These are phyloP conservation scores for Hemiscyllium ocellatum DNA, from an alignment of 2,113 vertebrate species.

Conservation along the genomic window DNA sequence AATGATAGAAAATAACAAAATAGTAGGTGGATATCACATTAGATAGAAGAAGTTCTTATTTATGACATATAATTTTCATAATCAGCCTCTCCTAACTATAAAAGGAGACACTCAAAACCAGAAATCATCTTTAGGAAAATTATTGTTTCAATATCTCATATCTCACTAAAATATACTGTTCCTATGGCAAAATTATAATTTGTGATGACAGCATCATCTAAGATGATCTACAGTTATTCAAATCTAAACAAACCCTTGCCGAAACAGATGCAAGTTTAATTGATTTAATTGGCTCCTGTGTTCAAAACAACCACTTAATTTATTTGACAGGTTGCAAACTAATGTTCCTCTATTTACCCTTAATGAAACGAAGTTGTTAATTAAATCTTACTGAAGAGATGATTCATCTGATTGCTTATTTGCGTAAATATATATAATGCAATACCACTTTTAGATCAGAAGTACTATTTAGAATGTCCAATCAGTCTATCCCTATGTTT, in stretches of 20 bases:
- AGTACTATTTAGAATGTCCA: neutral
- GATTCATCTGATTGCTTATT: neutral
- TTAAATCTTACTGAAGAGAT: neutral
- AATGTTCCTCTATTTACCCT: neutral
- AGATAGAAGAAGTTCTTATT: neutral
- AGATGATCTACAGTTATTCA: neutral
- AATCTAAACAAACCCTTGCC: neutral
- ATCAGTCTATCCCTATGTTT: neutral
- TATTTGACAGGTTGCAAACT: neutral
- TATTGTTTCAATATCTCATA: neutral
- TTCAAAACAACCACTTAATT: neutral
- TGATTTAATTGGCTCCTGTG: neutral
- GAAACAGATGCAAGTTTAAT: neutral
- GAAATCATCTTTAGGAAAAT: neutral
- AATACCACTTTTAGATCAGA: neutral
- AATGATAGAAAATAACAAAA: neutral
- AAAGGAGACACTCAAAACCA: neutral
- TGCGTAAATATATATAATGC: neutral
- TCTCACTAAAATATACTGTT: neutral
- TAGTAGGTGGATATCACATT: neutral
- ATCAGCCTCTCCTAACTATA: neutral
- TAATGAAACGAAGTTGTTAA: neutral
- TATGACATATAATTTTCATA: neutral
- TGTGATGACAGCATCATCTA: neutral
- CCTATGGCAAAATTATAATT: neutral